phyloP scores from a whole-genome alignment of 2,113 vertebrate species.

The Sitta europaea region DNA sequence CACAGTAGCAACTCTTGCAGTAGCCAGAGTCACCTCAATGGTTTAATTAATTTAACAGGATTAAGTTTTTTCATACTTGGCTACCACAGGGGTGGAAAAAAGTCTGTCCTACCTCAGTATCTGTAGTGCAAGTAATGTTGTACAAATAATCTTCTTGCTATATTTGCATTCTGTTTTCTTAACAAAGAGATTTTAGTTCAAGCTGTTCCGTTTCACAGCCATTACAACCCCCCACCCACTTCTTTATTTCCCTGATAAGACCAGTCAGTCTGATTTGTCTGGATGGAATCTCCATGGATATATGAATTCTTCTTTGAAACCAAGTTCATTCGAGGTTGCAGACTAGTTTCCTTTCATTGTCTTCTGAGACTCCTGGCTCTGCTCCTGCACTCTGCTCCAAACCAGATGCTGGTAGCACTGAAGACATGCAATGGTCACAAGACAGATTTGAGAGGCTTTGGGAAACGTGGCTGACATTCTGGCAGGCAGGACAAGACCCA shows the following conservation, averaged over 20 bases:
- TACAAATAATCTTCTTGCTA: neutral
- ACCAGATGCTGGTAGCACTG: neutral
- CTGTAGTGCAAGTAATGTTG: neutral
- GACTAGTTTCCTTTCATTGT: slow-evolving; percentile 14
- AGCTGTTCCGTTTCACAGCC: neutral
- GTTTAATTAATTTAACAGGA: slow-evolving; percentile 8
- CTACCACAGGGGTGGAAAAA: neutral
- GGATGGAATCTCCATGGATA: neutral
- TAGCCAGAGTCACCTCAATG: neutral
- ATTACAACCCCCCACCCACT: neutral
- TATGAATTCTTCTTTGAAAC: neutral
- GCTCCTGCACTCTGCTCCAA: neutral
- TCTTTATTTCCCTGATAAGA: neutral
- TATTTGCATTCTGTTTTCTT: neutral
- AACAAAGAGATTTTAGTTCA: neutral
- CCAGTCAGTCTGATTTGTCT: neutral
- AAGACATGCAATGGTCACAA: neutral
- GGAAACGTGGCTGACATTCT: neutral
- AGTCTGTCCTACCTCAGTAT: neutral
- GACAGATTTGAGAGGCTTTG: neutral
- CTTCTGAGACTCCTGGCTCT: neutral
- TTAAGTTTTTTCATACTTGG: neutral
- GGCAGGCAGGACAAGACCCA: neutral
- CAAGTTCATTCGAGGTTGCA: slow-evolving; percentile 15
- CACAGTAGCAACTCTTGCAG: neutral